Evolutionary conservation across 2,888 invertebrate genomes (phyloP), one percentile per base, ranked within the genome.

Genomic region (Diabrotica balteata): DNA sequence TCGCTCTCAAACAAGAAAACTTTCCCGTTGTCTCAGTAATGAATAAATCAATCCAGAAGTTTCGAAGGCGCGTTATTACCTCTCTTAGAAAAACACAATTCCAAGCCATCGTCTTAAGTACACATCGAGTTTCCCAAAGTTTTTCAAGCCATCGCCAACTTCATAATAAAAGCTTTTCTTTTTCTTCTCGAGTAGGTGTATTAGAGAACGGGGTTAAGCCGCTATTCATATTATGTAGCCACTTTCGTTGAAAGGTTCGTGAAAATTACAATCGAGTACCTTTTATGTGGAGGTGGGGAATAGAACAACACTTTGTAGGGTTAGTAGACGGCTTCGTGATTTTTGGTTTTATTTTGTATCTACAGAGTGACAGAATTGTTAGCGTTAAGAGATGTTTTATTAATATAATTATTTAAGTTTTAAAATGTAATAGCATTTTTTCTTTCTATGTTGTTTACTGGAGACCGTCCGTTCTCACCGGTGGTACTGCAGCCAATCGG

Each of bases 201-300:
- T 66, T 60, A 54, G 32, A 50, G 50, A 66, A 55, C 42, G 66
- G 57, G 66, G 66, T 66, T 66, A 66, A 66, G 66, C 57, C 60
- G 46, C 66, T 61, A 66, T 66, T 66, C 66, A 61, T 54, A 54
- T 66, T 54, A 44, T 43, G 46, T 11, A 11, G 58, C 45, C 50
- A 59, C 58, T 64, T 64, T 64, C 22, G 64, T 11, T 52, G 64
- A 58, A 64, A 64, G 64, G 64, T 58, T 52, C 57, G 46, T 59
- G 58, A 45, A 59, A 58, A 64, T 58, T 52, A 51, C 45, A 32
- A 42, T 60, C 59, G 46, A 59, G 47, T 59, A 47, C 47, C 59
- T 45, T 57, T 57, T 57, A 45, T 57, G 2, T 32, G 44, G n/a
- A 43, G 17, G 11, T 9, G n/a, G 17, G 46, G 45, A 9, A 58